Conservation (phyloP, 1,140 invertebrate species). For the Lepidurus couesii region DNA sequence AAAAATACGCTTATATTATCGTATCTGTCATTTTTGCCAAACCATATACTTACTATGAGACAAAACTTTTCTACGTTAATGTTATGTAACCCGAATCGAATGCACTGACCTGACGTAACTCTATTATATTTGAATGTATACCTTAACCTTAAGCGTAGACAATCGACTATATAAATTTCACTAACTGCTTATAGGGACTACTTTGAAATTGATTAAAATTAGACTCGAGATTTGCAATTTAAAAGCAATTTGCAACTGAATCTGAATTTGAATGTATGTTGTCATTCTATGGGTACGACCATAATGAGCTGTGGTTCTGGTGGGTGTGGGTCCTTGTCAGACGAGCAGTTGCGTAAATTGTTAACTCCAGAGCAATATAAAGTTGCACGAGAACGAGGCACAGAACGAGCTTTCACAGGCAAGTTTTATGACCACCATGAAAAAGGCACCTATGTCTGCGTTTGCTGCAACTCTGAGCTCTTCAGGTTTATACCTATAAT, state of each 20-base stretch:
- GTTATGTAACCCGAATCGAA: no score
- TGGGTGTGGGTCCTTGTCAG: not conserved
- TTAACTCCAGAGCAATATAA: slow-evolving; percentile 86
- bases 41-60: no score
- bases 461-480: slow-evolving; percentile 86
- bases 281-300: not conserved
- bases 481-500: slow-evolving; percentile 50
- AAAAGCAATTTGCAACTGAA: no score
- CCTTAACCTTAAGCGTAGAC: no score
- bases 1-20: not conserved
- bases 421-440: slow-evolving; percentile 86
- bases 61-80: no score
- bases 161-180: no score
- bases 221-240: no score
- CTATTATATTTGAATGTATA: no score
- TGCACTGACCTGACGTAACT: no score
- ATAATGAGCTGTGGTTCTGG: not conserved
- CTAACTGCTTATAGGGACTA: no score
- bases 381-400: slow-evolving; percentile 92
- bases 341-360: slow-evolving; percentile 3
- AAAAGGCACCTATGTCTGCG: slow-evolving; percentile 78
- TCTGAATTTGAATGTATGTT: not conserved
- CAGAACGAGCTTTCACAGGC: slow-evolving; percentile 78
- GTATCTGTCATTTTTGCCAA: not conserved
- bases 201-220: no score